Evolutionary conservation across 1,140 invertebrate species (phyloP), one percentile per base, ranked within the genome.

Genomic region (Pissodes strobi): DNA sequence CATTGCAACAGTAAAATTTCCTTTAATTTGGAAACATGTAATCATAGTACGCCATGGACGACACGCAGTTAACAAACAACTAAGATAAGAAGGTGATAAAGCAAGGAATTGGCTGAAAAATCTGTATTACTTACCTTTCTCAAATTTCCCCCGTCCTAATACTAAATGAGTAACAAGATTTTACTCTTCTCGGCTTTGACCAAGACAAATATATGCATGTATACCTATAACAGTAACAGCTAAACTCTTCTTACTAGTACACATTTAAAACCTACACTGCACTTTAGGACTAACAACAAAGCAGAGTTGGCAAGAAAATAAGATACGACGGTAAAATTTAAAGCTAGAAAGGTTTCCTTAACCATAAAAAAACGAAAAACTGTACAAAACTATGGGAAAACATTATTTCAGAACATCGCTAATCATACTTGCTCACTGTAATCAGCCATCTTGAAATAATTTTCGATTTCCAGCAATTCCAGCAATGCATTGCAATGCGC

Each of bases 381-480:
- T 41, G n/a, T 12, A 21, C 37, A 37, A 62, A 57, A 67, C 61
- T 62, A 67, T 55, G 51, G 23, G 27, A 55, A 64, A 64, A 68
- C 55, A 64, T 67, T 64, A 43, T 68, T 68, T 38, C 10, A 25
- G 37, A 63, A 58, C 49, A 51, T 68, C 61, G 34, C 52, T 53
- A 49, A 66, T 69, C 56, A 59, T 48, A 69, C 65, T 69, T 57
- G 51, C 60, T 58, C 45, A 64, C 56, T 45, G 56, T 18, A 45
- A 60, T 49, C 64, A 66, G 70, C 70, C 70, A 71, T 71, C 64
- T 71, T 71, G 57, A 27, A 69, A 65, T 58, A n/a, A n/a, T n/a
- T 27, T 27, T 27, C 25, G 51, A 67, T 69, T 67, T 71, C 69
- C 69, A 69, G 69, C 64, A 71, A 67, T 69, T n/a, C n/a, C n/a